phyloP scores from a whole-genome alignment of 2,888 invertebrate genomes.

The Mamestra brassicae region DNA sequence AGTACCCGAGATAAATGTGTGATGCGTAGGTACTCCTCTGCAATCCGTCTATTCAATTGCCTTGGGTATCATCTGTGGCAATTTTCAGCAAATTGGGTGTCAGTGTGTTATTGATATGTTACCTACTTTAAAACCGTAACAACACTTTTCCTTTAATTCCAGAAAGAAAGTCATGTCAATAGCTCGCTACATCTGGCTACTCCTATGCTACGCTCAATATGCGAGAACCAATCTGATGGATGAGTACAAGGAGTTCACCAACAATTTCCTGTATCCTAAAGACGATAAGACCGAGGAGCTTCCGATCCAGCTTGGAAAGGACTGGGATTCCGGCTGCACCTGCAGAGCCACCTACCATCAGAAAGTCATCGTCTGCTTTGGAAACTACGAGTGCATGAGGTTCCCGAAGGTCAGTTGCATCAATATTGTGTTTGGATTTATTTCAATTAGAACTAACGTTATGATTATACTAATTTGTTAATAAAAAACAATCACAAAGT shows the following conservation, averaged over 20 bases:
- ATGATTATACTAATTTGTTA: neutral
- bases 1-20: neutral
- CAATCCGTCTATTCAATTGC: neutral
- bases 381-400: slow-evolving; percentile 86
- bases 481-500: neutral
- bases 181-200: slow-evolving; percentile 81
- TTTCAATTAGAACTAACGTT: neutral
- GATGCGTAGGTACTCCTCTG: neutral
- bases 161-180: slow-evolving; percentile 73
- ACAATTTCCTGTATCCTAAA: slow-evolving; percentile 73
- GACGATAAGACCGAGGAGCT: slow-evolving; percentile 74
- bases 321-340: slow-evolving; percentile 85
- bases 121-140: neutral
- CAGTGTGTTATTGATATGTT: neutral
- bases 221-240: slow-evolving; percentile 78
- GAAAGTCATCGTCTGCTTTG: slow-evolving; percentile 88
- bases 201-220: slow-evolving; percentile 83
- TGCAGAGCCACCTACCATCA: slow-evolving; percentile 83
- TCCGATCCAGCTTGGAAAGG: slow-evolving; percentile 80
- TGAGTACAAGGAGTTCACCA: slow-evolving; percentile 78
- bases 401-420: slow-evolving; percentile 85
- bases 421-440: neutral
- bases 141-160: slow-evolving; percentile 17
- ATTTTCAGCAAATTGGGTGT: neutral
- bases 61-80: neutral